Evolutionary conservation across 1,140 invertebrate species (phyloP), one percentile per base, ranked within the genome.

Genomic region (Andrena cerasifolii): DNA sequence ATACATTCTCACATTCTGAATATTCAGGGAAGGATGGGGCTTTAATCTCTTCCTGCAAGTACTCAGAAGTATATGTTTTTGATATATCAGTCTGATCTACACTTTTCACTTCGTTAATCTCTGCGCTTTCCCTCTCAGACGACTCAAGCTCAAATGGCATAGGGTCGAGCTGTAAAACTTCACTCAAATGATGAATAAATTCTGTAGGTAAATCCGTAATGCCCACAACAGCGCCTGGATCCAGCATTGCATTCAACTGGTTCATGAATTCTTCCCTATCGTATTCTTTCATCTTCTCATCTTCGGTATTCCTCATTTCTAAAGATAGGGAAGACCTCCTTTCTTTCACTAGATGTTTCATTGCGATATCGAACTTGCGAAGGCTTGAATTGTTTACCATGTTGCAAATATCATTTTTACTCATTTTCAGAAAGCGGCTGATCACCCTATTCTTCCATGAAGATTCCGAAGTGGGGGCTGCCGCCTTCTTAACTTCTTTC

Each of bases 371-470:
- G 36, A 92, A 93, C 53, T 92, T 92, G 1, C 91, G 86, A 4
- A 92, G 73, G 75, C 91, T 92, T 26, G 92, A 89, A 45, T 91
- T 91, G 71, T 93, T 93, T 0, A 93, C 85, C 90, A 93, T 91
- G 45, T 93, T 93, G 33, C 88, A 86, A 33, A 93, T 91, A 21
- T 93, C 92, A 33, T 91, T 93, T 70, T 90, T 92, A 21, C 90
- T 92, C 92, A 93, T 93, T 18, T 89, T 92, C 24, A 93, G 62
- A 31, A 93, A 92, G 43, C 89, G 89, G 7, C 84, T 91, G 16
- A 93, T 90, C 0, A 93, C 89, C 12, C 86, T 86, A 28, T 87
- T 84, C n/a, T 93, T 93, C 91, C 92, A 93, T 0, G 68, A 81
- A 2, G 76, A 58, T 6, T 87, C 86, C 14, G 53, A 49, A 0